These are phyloP conservation scores for Pseudanteris insignis DNA, from an alignment of 2,888 invertebrate species.

Conservation along the genomic window DNA sequence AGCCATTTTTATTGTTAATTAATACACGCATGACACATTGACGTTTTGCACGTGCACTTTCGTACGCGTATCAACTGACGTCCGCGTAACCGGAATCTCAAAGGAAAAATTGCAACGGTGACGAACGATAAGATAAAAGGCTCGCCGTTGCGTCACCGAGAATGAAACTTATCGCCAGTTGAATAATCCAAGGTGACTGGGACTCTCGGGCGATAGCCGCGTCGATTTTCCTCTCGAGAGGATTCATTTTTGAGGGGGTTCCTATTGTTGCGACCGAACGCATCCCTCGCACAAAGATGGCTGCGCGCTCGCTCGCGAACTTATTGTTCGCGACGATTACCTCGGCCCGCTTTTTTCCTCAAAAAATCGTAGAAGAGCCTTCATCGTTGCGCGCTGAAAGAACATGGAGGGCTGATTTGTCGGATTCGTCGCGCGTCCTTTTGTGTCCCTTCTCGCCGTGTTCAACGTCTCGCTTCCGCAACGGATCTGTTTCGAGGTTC, in stretches of 20 bases:
- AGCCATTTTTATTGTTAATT: too few species aligned
- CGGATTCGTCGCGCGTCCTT: conserved; percentile 23
- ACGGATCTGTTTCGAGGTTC: neutral
- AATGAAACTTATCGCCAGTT: conserved; percentile 19
- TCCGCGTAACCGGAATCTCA: conserved; percentile 6
- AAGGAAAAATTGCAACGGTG: conserved; percentile 17
- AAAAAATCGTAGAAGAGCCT: conserved; percentile 40
- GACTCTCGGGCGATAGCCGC: conserved; percentile 31
- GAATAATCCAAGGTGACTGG: conserved; percentile 27
- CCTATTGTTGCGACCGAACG: conserved; percentile 31
- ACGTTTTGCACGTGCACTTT: conserved; percentile 1
- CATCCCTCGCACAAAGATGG: conserved; percentile 36
- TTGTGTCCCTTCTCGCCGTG: conserved; percentile 1
- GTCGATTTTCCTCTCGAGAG: conserved; percentile 51
- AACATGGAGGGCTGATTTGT: conserved; percentile 31
- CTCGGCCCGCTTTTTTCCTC: conserved; percentile 45
- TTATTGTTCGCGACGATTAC: conserved; percentile 54
- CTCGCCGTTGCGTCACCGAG: conserved; percentile 19
- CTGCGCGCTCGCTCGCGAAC: conserved; percentile 41
- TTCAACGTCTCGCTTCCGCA: neutral
- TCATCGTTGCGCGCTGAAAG: conserved; percentile 22
- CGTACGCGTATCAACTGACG: conserved; percentile 13
- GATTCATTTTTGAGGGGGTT: conserved; percentile 42
- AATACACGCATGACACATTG: too few species aligned
- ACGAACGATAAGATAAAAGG: conserved; percentile 21